Percentiles rank a stretch among this genome's conserved stretches.
These are phyloP conservation scores for Phaenicophaeus curvirostris DNA, from an alignment of 2,797 vertebrate species.

Conservation along the genomic window DNA sequence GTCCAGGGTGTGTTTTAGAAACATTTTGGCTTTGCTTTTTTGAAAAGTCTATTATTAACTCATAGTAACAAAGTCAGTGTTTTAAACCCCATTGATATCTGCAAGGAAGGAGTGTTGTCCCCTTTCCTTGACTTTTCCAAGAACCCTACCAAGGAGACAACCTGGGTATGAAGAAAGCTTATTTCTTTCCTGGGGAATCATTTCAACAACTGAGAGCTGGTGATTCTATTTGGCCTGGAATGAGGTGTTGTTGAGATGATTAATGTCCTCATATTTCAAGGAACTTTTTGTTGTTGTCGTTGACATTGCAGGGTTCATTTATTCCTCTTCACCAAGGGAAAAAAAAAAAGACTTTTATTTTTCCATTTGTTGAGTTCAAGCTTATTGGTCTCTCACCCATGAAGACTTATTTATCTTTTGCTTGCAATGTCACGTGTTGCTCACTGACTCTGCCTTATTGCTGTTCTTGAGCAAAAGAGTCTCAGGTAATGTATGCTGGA, in stretches of 20 bases:
- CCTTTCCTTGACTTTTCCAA: not conserved
- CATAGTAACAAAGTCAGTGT: not conserved
- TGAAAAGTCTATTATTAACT: not conserved
- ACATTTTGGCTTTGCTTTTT: not conserved
- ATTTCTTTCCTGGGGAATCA: not conserved
- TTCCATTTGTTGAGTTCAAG: not conserved
- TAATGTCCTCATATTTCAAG: not conserved
- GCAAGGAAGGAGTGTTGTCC: not conserved
- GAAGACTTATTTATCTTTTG: constrained; percentile 37
- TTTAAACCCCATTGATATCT: not conserved
- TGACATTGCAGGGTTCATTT: not conserved
- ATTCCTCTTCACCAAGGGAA: not conserved
- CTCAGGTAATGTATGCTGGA: constrained; percentile 17
- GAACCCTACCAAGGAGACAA: not conserved
- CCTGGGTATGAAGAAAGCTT: not conserved
- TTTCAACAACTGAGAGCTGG: not conserved
- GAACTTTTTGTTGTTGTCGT: not conserved
- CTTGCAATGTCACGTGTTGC: constrained; percentile 31
- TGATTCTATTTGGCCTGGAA: not conserved
- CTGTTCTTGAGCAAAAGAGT: constrained; percentile 40
- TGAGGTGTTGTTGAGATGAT: not conserved
- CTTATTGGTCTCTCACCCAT: constrained; percentile 4
- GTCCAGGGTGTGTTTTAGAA: not conserved
- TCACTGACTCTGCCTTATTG: constrained; percentile 24
- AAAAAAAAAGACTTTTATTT: not conserved